Conservation (phyloP, 2,113 vertebrate genomes). For the Psophia crepitans region DNA sequence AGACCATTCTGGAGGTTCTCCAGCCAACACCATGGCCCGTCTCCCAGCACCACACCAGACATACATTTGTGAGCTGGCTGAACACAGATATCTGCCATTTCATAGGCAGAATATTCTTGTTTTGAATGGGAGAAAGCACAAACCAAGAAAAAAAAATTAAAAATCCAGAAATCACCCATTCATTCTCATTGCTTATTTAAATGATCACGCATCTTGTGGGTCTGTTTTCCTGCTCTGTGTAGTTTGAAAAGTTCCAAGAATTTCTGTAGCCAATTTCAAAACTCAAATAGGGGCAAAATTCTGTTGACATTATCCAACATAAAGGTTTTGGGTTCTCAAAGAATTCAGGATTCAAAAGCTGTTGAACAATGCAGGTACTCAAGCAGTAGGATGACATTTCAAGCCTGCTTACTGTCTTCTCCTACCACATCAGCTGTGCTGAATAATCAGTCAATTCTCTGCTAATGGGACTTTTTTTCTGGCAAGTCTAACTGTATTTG, state of each 20-base stretch:
- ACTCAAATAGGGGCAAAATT: background rate
- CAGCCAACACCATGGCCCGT: background rate
- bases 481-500: background rate
- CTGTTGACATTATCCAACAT: background rate
- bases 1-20: background rate
- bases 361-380: background rate
- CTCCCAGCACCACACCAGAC: background rate
- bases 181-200: background rate
- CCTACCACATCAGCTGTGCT: background rate
- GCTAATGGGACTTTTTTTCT: background rate
- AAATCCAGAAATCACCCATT: background rate
- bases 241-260: background rate
- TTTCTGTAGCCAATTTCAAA: background rate
- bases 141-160: background rate
- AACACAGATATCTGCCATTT: background rate
- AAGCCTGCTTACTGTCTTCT: background rate
- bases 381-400: background rate
- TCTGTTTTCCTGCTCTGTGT: background rate
- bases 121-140: background rate
- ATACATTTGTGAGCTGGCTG: background rate
- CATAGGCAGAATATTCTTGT: background rate
- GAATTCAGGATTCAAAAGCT: background rate
- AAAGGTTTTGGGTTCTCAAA: background rate
- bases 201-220: background rate
- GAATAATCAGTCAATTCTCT: background rate